phyloP scores from a whole-genome alignment of 1,140 invertebrate genomes.

The Brachionus angularis region DNA sequence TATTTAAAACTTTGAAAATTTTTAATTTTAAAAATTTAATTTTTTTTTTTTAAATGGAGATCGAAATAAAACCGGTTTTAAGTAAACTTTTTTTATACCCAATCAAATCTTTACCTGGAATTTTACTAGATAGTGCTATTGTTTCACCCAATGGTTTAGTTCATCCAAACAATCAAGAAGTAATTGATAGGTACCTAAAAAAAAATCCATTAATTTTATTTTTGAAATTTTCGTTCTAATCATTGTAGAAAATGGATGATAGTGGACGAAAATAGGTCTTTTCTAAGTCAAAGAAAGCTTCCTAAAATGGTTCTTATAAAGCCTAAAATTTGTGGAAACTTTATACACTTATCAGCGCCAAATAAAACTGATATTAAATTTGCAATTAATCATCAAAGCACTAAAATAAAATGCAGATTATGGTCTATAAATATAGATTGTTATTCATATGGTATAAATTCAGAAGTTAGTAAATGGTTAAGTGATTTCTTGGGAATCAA shows the following conservation, averaged over 20 bases:
- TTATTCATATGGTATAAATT: constrained; percentile 7
- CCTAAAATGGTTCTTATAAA: constrained; percentile 33
- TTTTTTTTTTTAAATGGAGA: neutral
- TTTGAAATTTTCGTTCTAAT: neutral
- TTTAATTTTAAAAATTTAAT: neutral
- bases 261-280: constrained; percentile 1
- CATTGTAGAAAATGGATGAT: constrained; percentile 39
- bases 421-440: constrained; percentile 17
- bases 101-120: constrained; percentile 23
- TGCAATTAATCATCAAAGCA: neutral
- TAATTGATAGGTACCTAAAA: constrained; percentile 1
- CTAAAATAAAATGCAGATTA: constrained; percentile 15
- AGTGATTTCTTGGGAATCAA: constrained; percentile 18
- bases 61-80: neutral
- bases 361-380: neutral
- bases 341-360: neutral
- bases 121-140: constrained; percentile 13
- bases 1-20: too few species aligned
- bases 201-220: neutral
- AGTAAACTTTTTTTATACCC: constrained; percentile 40
- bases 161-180: neutral
- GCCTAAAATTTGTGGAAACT: neutral
- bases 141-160: constrained; percentile 4
- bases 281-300: constrained; percentile 14
- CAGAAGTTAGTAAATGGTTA: constrained; percentile 13